Evolutionary conservation across 2,113 vertebrate genomes (phyloP).

Genomic region (Oncorhynchus keta): DNA sequence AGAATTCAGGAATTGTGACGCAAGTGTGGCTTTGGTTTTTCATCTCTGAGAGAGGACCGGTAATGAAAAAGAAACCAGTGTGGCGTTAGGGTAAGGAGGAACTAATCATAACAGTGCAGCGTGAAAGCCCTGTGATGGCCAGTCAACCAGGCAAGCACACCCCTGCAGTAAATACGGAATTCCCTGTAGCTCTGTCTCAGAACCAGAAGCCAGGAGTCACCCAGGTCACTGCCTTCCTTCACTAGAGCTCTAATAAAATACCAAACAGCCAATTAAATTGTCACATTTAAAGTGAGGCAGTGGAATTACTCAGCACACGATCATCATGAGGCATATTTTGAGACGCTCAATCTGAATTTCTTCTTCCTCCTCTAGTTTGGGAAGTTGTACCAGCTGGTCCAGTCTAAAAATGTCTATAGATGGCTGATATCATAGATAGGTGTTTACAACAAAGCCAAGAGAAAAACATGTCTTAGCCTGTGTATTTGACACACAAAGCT

Average conservation of each 20-base stretch:
- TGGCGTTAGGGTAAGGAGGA: neutral
- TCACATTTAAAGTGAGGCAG: slow-evolving; percentile 33
- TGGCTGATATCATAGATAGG: neutral
- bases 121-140: slow-evolving; percentile 16
- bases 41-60: neutral
- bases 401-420: neutral
- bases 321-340: slow-evolving; percentile 14
- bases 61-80: slow-evolving; percentile 4
- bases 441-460: neutral
- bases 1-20: neutral
- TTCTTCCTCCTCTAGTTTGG: neutral
- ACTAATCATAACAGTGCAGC: neutral
- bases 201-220: slow-evolving; percentile 49
- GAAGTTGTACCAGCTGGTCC: neutral
- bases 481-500: slow-evolving; percentile 39
- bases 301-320: slow-evolving; percentile 25
- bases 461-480: neutral
- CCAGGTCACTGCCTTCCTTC: slow-evolving; percentile 50
- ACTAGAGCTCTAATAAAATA: slow-evolving; percentile 16
- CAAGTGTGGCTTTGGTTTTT: neutral
- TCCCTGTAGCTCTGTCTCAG: slow-evolving; percentile 48
- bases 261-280: slow-evolving; percentile 35
- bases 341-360: slow-evolving; percentile 14
- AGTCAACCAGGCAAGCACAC: slow-evolving; percentile 33
- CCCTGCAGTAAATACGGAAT: slow-evolving; percentile 62